phyloP scores from a whole-genome alignment of 2,797 vertebrate genomes.

The Paedocypris micromegethes region DNA sequence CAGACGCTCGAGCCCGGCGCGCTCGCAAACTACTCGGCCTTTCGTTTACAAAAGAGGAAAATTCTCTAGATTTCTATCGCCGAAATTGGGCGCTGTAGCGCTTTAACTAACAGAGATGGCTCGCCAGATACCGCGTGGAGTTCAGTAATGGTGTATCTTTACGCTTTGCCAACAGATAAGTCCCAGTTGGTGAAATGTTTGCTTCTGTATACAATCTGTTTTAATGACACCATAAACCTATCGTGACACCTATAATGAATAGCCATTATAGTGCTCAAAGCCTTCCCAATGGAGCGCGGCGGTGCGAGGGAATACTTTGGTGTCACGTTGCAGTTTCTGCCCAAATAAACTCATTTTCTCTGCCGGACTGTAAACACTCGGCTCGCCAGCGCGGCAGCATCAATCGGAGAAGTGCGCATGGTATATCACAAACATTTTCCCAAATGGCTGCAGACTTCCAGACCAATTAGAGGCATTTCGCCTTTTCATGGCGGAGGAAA shows the following conservation, averaged over 20 bases:
- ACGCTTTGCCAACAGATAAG: conserved; percentile 61
- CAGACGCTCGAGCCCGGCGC: conserved; percentile 44
- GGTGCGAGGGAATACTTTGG: conserved; percentile 72
- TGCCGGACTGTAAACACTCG: conserved; percentile 75
- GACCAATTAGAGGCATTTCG: conserved; percentile 80
- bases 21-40: conserved; percentile 49
- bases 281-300: conserved; percentile 56
- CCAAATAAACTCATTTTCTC: conserved; percentile 76
- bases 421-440: conserved; percentile 77
- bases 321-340: conserved; percentile 71
- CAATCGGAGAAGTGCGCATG: conserved; percentile 63
- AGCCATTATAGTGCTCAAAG: conserved; percentile 71
- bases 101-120: conserved; percentile 51
- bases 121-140: conserved; percentile 54
- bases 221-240: conserved; percentile 66
- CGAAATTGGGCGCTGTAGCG: conserved; percentile 55
- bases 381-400: conserved; percentile 67
- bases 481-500: conserved; percentile 78
- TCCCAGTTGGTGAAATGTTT: conserved; percentile 67
- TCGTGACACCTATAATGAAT: conserved; percentile 71
- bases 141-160: conserved; percentile 50
- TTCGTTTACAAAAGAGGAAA: conserved; percentile 52
- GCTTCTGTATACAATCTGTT: conserved; percentile 69
- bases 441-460: conserved; percentile 77
- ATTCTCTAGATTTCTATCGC: conserved; percentile 70